Base-by-base conservation (phyloP, 2,113 vertebrate genomes). In the Elanoides forficatus region DNA sequence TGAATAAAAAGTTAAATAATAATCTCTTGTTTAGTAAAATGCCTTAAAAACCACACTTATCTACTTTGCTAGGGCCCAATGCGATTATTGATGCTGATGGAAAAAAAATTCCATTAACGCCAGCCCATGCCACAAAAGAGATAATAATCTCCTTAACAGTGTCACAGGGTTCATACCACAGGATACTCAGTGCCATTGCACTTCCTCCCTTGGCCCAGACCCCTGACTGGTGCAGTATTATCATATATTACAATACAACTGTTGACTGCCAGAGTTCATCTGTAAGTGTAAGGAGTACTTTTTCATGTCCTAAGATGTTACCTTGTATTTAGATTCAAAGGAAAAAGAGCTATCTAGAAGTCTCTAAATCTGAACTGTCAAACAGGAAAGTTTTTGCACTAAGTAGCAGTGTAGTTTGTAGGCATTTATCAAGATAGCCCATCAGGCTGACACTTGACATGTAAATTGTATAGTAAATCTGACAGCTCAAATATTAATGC, bases 391-490 rank as follows among this genome's bases (percentile, higher is more conserved):
- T 86, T 98, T 96, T 82, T 85, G 83, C 81, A 65, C 72, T 93
- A 89, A 94, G 92, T 38, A 96, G 56, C 92, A 96, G 68, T 84
- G 25, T 48, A 94, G 80, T 97, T 97, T 88, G 67, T 81, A 95
- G 72, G 84, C 71, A 92, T 97, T 97, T 97, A 97, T 71, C 42
- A 82, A 96, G 87, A 95, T 88, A 97, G 82, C 72, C 96, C 91
- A 96, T 97, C 91, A 93, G 87, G 90, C 29, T 94, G 95, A 97
- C 90, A 84, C 66, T 95, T 98, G 96, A 96, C 96, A 84, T 96
- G 95, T 96, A 98, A 98, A 97, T 97, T 95, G 94, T 90, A 93
- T 63, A 95, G 94, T 88, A 97, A 98, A 95, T 91, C 87, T 78
- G 59, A 96, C 96, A 97, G 92, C 91, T 96, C 93, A 96, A 98